phyloP scores from a whole-genome alignment of 2,113 vertebrate genomes.

The Prunella fulvescens region DNA sequence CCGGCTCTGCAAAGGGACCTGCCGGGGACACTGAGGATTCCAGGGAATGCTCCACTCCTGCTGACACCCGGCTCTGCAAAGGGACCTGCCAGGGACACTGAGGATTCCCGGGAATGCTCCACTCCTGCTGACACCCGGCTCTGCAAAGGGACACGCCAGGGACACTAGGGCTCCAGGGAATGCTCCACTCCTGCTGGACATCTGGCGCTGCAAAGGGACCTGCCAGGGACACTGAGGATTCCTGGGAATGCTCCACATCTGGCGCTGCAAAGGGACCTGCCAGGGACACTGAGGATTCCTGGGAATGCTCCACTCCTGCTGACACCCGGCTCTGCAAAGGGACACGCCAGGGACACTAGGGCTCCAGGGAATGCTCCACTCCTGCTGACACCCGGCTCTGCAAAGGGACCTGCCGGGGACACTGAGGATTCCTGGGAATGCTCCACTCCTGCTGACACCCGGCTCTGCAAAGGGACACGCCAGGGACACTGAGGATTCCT shows the following conservation, averaged over 20 bases:
- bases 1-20: fast-evolving
- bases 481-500: too few relatives aligned
- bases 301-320: background rate
- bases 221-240: too few relatives aligned
- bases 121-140: fast-evolving
- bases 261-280: background rate
- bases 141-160: too few relatives aligned
- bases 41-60: background rate
- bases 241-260: background rate
- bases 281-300: background rate
- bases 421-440: background rate
- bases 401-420: background rate
- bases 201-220: too few relatives aligned
- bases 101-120: background rate
- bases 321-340: background rate
- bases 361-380: background rate
- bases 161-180: background rate
- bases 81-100: fast-evolving
- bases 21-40: too few relatives aligned
- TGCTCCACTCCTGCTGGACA: background rate
- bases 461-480: too few relatives aligned
- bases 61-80: background rate
- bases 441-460: fast-evolving
- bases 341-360: fast-evolving
- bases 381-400: background rate